Base-by-base conservation (phyloP, 2,797 vertebrate genomes). In the Holocentrus rufus region DNA sequence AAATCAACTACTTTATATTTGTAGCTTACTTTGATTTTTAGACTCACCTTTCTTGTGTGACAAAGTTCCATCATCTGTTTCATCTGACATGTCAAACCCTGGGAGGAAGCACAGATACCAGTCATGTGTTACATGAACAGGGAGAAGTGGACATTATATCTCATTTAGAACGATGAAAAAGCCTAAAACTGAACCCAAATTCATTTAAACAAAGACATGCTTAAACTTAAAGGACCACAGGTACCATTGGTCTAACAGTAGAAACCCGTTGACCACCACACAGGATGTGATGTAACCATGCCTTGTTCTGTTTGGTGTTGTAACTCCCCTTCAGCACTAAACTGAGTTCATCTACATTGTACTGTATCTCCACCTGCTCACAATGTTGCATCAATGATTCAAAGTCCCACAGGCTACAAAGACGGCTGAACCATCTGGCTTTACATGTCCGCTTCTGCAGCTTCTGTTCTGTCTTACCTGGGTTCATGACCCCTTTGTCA, bases 1-100 rank as follows among this genome's bases (percentile, higher is more conserved):
- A 47, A 47, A 17, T 47, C 46, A 31, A 18, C 25, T 34, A 20
- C 9, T 17, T 13, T 11, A 46, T 3, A 44, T 15, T 23, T 22
- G 42, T 2, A 27, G 6, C 6, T 53, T 18, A 34, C 25, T 11
- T 0, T 14, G 5, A 44, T 49, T 42, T 30, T 18, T n/a, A 69
- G 14, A 85, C 87, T 87, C 74, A 94, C 92, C 34, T 78, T 74
- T 89, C 2, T 46, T 44, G 20, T 83, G 81, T 31, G 8, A 30
- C 25, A 47, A 4, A 0, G 53, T 25, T 63, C 71, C 63, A 59
- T 67, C 53, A 0, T 77, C 62, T 4, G 60, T 80, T 22, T 94
- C 93, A 9, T 94, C 93, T 20, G 91, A 87, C 79, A 93, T 92
- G 79, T 94, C 88, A 77, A 94, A 94, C 22, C 58, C 95, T 96